Base-by-base conservation (phyloP, 2,797 vertebrate genomes). In the Pteronotus mesoamericanus region DNA sequence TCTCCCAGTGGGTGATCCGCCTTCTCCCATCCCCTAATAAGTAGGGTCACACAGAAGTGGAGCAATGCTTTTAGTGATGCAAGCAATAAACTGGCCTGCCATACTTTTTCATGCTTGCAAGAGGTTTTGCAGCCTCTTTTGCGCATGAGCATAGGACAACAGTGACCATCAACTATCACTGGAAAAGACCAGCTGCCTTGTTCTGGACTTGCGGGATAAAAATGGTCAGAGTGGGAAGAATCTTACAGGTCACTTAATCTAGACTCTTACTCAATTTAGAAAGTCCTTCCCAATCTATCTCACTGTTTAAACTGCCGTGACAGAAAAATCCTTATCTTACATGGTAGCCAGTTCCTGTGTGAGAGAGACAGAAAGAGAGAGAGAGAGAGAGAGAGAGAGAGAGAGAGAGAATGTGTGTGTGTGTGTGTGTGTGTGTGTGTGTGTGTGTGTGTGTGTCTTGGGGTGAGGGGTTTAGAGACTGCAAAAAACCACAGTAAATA, bases 261-360 rank as follows among this genome's bases (percentile, higher is more conserved):
- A 77, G 88, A 84, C 14, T 39, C 53, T 55, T 64, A 46, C 86
- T 74, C 18, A 57, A 51, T 86, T 79, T 37, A 66, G 39, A 80
- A 89, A 69, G 75, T 72, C 46, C 21, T 42, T 66, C 37, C 18
- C 71, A 74, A 34, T 44, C 34, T 37, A n/a, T 24, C 21, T 57
- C 26, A 32, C 18, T 91, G 66, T 39, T 55, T 64, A 86, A 83
- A 84, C 5, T 84, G 16, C 32, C 14, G 72, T 75, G 14, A 66
- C 37, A 90, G 37, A 69, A 68, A 89, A 77, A 19, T 42, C 57
- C 32, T 34, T 55, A 82, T 24, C 15, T 34, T 34, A 53, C 14
- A 84, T 71, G 29, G 44, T 34, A 34, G 37, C 34, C 34, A 78
- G 19, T 51, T 90, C 29, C 11, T 10, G 6, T 21, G 39, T 16